phyloP scores from a whole-genome alignment of 2,888 invertebrate genomes.

The Drosophila yooni region DNA sequence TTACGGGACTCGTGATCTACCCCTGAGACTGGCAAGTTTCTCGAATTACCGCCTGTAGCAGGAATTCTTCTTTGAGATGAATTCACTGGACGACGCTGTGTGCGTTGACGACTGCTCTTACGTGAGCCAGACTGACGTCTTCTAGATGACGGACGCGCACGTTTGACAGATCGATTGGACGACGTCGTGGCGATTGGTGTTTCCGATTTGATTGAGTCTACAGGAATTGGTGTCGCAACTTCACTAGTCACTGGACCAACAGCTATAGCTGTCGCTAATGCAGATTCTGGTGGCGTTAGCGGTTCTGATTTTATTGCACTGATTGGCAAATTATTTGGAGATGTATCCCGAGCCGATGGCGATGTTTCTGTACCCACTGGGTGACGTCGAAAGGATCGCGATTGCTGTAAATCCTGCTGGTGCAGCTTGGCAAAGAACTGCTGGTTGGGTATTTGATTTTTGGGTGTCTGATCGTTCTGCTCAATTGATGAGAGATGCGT shows the following conservation, averaged over 20 bases:
- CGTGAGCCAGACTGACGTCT: conserved; percentile 83
- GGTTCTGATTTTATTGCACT: conserved; percentile 29
- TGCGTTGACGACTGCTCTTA: conserved; percentile 83
- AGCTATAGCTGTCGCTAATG: background rate
- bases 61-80: conserved; percentile 41
- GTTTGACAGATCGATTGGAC: conserved; percentile 53
- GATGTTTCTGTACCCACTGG: conserved; percentile 28
- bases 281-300: conserved; percentile 8
- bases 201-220: conserved; percentile 1
- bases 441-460: conserved; percentile 85
- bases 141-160: conserved; percentile 83
- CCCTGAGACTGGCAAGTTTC: conserved; percentile 16
- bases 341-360: conserved; percentile 25
- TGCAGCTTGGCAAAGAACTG: conserved; percentile 85
- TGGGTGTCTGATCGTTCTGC: conserved; percentile 86
- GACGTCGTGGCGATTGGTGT: background rate
- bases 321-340: conserved; percentile 44
- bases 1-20: conserved; percentile 69
- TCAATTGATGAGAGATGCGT: conserved; percentile 86
- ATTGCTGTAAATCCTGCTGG: conserved; percentile 83
- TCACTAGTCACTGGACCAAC: conserved; percentile 7
- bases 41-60: background rate
- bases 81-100: conserved; percentile 79
- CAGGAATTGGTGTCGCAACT: background rate
- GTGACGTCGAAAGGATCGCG: conserved; percentile 70